These are phyloP conservation scores for Podarcis raffonei DNA, from an alignment of 2,113 vertebrate species.

Conservation along the genomic window DNA sequence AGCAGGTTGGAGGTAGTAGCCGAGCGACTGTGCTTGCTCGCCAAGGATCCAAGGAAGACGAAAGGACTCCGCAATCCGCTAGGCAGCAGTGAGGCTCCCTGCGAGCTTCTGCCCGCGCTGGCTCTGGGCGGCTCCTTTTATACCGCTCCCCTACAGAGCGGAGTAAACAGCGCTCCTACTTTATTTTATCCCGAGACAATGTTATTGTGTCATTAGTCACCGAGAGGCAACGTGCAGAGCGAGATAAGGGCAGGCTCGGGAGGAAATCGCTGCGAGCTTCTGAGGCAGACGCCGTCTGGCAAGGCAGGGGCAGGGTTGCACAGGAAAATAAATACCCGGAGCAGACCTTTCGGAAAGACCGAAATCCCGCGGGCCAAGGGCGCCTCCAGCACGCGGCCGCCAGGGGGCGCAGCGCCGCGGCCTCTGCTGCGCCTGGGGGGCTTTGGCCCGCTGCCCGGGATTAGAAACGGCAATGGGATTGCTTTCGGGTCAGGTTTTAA, in stretches of 20 bases:
- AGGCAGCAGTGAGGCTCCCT: constrained; percentile 30
- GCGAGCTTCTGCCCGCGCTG: constrained; percentile 71
- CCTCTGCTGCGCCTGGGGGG: neutral
- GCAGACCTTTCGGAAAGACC: constrained; percentile 51
- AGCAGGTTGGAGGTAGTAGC: neutral
- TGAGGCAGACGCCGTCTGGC: constrained; percentile 71
- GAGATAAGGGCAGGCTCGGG: constrained; percentile 79
- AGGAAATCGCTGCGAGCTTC: constrained; percentile 71
- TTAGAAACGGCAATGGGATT: no score
- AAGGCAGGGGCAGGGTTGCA: constrained; percentile 60
- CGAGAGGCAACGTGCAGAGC: constrained; percentile 82
- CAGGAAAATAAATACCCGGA: constrained; percentile 65
- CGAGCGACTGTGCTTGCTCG: neutral
- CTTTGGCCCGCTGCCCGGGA: neutral
- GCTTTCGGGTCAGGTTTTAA: no score
- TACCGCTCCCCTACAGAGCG: constrained; percentile 72
- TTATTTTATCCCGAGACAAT: constrained; percentile 83
- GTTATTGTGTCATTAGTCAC: constrained; percentile 85
- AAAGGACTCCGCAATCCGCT: neutral
- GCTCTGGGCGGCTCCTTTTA: constrained; percentile 74
- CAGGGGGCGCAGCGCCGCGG: neutral
- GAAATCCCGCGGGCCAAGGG: neutral
- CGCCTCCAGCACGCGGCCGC: neutral
- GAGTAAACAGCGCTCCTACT: constrained; percentile 78
- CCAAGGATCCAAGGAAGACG: neutral